Percentiles rank a stretch among this genome's conserved stretches.
Conservation (phyloP, 2,888 invertebrate species). For the Drosophila mimica region DNA sequence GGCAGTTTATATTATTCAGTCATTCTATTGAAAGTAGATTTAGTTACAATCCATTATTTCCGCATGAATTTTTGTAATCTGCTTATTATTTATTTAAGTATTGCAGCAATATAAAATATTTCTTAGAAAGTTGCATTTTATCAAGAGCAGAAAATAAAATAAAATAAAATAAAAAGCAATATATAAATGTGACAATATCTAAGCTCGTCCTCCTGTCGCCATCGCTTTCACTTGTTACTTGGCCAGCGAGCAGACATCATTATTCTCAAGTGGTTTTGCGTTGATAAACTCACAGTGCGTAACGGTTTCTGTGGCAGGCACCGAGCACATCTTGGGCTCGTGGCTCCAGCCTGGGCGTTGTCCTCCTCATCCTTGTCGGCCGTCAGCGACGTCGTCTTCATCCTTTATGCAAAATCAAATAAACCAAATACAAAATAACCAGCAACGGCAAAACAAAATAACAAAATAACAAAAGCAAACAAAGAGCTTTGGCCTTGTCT, state of each 20-base stretch:
- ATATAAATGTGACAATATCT: slow-evolving; percentile 53
- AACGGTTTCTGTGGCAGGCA: slow-evolving; percentile 30
- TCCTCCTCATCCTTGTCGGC: slow-evolving; percentile 25
- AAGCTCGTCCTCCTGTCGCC: slow-evolving; percentile 3
- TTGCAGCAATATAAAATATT: slow-evolving; percentile 27
- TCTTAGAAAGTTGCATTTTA: slow-evolving; percentile 33
- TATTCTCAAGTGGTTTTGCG: slow-evolving; percentile 70
- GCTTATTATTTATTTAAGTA: slow-evolving; percentile 24
- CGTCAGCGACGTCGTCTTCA: slow-evolving; percentile 57
- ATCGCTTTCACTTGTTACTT: slow-evolving; percentile 46
- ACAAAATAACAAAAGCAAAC: slow-evolving; percentile 11
- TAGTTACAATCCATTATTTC: slow-evolving; percentile 12
- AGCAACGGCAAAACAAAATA: not conserved
- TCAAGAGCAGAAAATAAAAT: slow-evolving; percentile 29
- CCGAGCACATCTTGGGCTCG: not conserved
- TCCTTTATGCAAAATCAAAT: slow-evolving; percentile 74
- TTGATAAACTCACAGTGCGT: slow-evolving; percentile 75
- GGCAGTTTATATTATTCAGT: slow-evolving; percentile 6
- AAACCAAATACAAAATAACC: slow-evolving; percentile 53
- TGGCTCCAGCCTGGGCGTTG: slow-evolving; percentile 18
- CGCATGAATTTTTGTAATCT: slow-evolving; percentile 14
- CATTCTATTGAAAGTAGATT: slow-evolving; percentile 1
- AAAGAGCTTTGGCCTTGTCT: slow-evolving; percentile 26
- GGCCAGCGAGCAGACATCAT: slow-evolving; percentile 68
- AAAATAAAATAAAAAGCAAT: not conserved